Conservation (phyloP, 2,797 vertebrate species). For the Austrolebias charrua region DNA sequence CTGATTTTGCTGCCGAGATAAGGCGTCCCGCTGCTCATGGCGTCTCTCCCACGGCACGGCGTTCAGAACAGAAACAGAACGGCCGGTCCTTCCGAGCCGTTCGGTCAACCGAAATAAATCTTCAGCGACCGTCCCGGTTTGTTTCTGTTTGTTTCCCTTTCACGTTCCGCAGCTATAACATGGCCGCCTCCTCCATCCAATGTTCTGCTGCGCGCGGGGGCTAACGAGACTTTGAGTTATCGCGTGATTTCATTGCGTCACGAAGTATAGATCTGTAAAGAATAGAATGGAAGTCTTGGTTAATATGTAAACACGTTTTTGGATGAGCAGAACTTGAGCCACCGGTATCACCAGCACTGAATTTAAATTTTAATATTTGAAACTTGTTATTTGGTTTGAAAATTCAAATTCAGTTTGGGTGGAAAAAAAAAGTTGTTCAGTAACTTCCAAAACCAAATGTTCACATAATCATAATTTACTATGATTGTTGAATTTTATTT, state of each 20-base stretch:
- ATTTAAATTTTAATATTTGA: too few species aligned
- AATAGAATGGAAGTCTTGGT: conserved; percentile 38
- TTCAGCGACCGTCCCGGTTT: neutral
- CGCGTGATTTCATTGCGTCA: conserved; percentile 43
- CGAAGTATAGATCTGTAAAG: conserved; percentile 37
- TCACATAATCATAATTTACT: too few species aligned
- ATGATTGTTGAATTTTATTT: too few species aligned
- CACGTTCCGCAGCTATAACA: conserved; percentile 60
- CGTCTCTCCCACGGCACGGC: conserved; percentile 21
- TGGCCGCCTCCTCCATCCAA: conserved; percentile 70
- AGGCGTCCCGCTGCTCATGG: conserved; percentile 93
- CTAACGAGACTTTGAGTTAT: conserved; percentile 53
- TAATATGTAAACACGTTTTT: too few species aligned
- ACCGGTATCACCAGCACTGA: too few species aligned
- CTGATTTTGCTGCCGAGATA: conserved; percentile 95
- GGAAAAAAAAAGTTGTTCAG: too few species aligned
- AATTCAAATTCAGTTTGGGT: too few species aligned
- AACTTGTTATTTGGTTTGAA: too few species aligned
- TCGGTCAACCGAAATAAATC: neutral
- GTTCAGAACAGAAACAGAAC: neutral
- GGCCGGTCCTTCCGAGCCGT: conserved; percentile 6
- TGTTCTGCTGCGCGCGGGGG: conserved; percentile 51
- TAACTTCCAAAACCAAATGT: too few species aligned
- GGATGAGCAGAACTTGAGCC: too few species aligned
- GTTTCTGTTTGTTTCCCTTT: too few species aligned